Conservation (phyloP, 2,888 invertebrate species). For the Leucozona laternaria region DNA sequence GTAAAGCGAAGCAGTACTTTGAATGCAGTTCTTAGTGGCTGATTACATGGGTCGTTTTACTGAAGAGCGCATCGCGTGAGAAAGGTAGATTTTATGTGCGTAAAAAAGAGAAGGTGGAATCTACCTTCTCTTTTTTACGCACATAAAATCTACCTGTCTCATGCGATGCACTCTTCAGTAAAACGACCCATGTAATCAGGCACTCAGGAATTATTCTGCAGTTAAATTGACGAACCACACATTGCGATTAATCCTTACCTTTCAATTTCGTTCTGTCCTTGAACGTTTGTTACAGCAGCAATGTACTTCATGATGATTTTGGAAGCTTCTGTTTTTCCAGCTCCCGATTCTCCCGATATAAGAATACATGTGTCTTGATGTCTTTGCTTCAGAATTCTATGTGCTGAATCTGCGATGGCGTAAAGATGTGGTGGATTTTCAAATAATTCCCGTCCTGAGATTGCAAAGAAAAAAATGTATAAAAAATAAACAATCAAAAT, state of each 20-base stretch:
- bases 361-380: constrained; percentile 98
- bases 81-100: no score
- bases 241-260: constrained; percentile 85
- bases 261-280: constrained; percentile 97
- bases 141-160: no score
- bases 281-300: constrained; percentile 97
- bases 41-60: no score
- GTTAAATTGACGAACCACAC: no score
- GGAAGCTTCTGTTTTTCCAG: constrained; percentile 99
- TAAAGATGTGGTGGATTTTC: constrained; percentile 98
- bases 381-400: constrained; percentile 95
- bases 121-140: no score
- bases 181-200: no score
- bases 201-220: no score
- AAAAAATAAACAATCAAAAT: constrained; percentile 37
- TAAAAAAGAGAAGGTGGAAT: no score
- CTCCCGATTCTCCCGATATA: constrained; percentile 98
- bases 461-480: constrained; percentile 45
- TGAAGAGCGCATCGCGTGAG: no score
- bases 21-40: no score
- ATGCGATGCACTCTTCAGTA: no score
- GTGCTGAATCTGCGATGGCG: constrained; percentile 98
- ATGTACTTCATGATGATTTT: constrained; percentile 99
- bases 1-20: no score
- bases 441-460: constrained; percentile 93